A percentile compares a stretch with the other conserved stretches of the same genome.
These are phyloP conservation scores for Apodemus speciosus DNA, from an alignment of 2,113 vertebrate genomes.

Conservation along the genomic window DNA sequence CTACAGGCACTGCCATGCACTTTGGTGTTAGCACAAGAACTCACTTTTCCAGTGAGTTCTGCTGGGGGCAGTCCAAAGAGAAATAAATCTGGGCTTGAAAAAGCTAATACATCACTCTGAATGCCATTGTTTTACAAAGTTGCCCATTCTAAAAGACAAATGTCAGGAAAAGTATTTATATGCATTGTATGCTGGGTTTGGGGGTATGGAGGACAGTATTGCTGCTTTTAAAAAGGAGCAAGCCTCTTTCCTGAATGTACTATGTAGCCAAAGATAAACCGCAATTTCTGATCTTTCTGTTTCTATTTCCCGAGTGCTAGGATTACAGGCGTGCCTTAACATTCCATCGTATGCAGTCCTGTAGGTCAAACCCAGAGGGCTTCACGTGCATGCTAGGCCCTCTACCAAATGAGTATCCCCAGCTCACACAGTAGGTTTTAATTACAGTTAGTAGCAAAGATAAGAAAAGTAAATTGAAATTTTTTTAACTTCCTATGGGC, in stretches of 20 bases:
- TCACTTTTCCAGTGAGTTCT: slow-evolving; percentile 3
- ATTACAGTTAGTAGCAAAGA: slow-evolving; percentile 32
- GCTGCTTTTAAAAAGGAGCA: not conserved
- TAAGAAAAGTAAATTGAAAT: slow-evolving; percentile 12
- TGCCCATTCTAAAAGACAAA: slow-evolving; percentile 30
- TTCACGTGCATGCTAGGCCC: not conserved
- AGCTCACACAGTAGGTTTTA: not conserved
- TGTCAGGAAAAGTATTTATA: not conserved
- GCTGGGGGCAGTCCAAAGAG: not conserved
- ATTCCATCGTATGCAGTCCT: too few species aligned
- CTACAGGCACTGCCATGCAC: slow-evolving; percentile 18
- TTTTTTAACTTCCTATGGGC: not conserved
- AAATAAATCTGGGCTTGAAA: not conserved
- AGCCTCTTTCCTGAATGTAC: too few species aligned
- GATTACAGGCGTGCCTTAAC: not conserved
- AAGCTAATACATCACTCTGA: slow-evolving; percentile 16
- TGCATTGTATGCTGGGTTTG: not conserved
- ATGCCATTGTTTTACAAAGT: slow-evolving; percentile 51
- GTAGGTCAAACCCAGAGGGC: not conserved
- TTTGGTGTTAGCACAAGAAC: slow-evolving; percentile 47
- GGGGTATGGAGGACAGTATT: fast-evolving
- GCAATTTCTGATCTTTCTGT: not conserved
- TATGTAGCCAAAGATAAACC: not conserved
- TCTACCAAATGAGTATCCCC: not conserved
- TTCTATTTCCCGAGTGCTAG: not conserved